Base-by-base conservation (phyloP, 2,888 invertebrate genomes). In the Desoria tigrina region DNA sequence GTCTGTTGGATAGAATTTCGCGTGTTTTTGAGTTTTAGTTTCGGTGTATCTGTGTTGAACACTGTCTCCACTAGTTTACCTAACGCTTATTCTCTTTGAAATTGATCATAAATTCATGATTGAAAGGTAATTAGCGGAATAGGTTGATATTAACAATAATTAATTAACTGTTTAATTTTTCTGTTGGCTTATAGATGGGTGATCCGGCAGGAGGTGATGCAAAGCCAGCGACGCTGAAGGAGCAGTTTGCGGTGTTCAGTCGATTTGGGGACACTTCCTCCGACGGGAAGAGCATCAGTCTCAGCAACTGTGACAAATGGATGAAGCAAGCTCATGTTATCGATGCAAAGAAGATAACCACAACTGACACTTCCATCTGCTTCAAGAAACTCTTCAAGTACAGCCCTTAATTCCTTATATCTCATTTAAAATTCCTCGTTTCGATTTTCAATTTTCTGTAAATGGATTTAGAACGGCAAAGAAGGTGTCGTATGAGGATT, bases 231-330 rank as follows among this genome's bases (percentile, higher is more conserved):
- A 72, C 69, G 11, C 62, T 75, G 54, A 71, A 73, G 23, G 74
- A 73, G 9, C 74, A 73, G 27, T 75, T 75, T 64, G 61, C 72
- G 78, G 85, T 87, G 1, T 94, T 92, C 80, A 88, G 90, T 7
- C 91, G 91, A 81, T 94, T 93, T 79, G 93, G 93, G 0, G 92
- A 93, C 79, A 84, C 85, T 2, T 92, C 92, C 79, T 88, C 90
- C 18, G 92, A 92, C 78, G 93, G 93, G 0, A 91, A 89, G 80
- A 84, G 85, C 50, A 90, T 94, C 71, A 92, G 92, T 0, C 83
- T 94, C n/a, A 90, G 90, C 11, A 92, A 94, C 80, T 89, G 90
- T 78, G 94, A 94, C 81, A 94, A 93, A 81, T 94, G 94, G 94
- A 89, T 94, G 88, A 93, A 92, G 78, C 94, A 94, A 79, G 92